A percentile compares a stretch with the other conserved stretches of the same genome.
These are phyloP conservation scores for Gracilinanus agilis DNA, from an alignment of 2,113 vertebrate species.

Conservation along the genomic window DNA sequence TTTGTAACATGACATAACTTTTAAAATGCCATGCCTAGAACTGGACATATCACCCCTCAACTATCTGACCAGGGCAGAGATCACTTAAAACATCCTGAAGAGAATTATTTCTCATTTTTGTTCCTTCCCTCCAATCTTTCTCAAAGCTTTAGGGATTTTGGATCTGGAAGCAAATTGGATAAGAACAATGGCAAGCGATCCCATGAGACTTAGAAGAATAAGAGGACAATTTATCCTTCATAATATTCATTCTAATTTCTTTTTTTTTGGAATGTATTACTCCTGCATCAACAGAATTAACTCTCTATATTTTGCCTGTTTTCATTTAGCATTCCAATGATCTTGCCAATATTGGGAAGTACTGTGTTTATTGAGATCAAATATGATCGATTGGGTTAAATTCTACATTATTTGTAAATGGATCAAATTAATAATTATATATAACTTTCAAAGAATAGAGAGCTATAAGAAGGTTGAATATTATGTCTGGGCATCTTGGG, in stretches of 20 bases:
- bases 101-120: background rate
- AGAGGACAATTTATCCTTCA: background rate
- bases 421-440: conserved; percentile 20
- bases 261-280: background rate
- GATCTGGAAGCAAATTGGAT: background rate
- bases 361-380: background rate
- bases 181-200: background rate
- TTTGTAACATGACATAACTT: too few species aligned
- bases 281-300: conserved; percentile 15
- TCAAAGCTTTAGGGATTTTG: background rate
- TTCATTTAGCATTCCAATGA: background rate
- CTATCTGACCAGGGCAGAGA: background rate
- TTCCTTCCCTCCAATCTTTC: background rate
- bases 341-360: background rate
- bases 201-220: background rate
- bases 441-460: background rate
- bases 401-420: background rate
- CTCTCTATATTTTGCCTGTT: background rate
- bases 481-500: background rate
- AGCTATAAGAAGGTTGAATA: background rate
- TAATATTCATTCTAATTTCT: background rate
- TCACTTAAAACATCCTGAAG: background rate
- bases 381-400: background rate
- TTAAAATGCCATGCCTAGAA: background rate
- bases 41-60: background rate